These are phyloP conservation scores for Synanthedon andrenaeformis DNA, from an alignment of 2,888 invertebrate species.

Conservation along the genomic window DNA sequence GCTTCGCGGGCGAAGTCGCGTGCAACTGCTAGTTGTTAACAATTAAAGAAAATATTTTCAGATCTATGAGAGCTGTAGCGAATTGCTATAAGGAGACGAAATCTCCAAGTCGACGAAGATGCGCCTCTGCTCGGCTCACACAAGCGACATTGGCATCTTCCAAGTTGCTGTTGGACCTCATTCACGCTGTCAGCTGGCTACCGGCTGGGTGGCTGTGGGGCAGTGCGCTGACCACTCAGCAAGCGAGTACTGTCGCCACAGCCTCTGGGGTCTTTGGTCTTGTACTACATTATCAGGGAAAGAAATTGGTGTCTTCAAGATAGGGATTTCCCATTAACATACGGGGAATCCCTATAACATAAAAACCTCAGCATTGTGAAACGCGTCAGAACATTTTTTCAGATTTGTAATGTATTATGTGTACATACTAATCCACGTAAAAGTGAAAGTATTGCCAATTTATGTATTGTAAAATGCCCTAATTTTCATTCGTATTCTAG, in stretches of 20 bases:
- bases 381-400: neutral
- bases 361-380: neutral
- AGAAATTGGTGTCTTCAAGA: slow-evolving; percentile 16
- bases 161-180: slow-evolving; percentile 72
- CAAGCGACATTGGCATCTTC: slow-evolving; percentile 44
- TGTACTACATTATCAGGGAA: slow-evolving; percentile 45
- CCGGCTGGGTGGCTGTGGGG: slow-evolving; percentile 87
- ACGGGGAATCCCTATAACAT: too few relatives aligned
- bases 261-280: slow-evolving; percentile 39
- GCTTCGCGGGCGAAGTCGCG: too few relatives aligned
- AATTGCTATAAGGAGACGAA: slow-evolving; percentile 25
- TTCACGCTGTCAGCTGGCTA: slow-evolving; percentile 84
- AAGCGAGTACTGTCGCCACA: slow-evolving; percentile 37
- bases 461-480: too few relatives aligned
- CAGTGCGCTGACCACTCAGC: slow-evolving; percentile 62
- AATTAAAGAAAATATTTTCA: slow-evolving; percentile 10
- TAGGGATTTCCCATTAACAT: neutral
- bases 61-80: slow-evolving; percentile 47
- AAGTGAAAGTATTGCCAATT: too few relatives aligned
- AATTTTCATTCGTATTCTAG: too few relatives aligned
- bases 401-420: too few relatives aligned
- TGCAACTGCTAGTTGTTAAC: too few relatives aligned
- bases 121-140: slow-evolving; percentile 42
- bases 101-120: slow-evolving; percentile 28
- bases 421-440: too few relatives aligned